Evolutionary conservation across 2,113 vertebrate species (phyloP).

Genomic region (Leiothrix lutea): DNA sequence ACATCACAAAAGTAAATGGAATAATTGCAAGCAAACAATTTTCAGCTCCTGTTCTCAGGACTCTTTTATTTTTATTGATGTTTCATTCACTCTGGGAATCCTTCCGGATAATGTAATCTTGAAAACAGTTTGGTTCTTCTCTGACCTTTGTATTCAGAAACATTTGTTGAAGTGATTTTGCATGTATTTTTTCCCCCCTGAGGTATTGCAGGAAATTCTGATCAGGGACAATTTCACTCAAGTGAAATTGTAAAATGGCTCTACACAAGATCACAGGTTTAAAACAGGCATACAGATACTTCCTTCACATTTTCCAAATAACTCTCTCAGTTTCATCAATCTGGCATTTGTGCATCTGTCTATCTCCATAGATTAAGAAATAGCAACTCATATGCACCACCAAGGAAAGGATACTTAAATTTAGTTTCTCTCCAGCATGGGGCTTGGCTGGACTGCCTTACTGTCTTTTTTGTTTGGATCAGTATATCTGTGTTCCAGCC

Average conservation of each 20-base stretch:
- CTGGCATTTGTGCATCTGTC: not conserved
- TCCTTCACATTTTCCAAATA: not conserved
- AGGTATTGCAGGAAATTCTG: constrained; percentile 11
- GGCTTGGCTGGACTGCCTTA: not conserved
- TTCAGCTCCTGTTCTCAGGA: constrained; percentile 1
- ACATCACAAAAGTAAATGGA: constrained; percentile 18
- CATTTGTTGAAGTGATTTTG: constrained; percentile 41
- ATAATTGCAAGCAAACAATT: constrained; percentile 47
- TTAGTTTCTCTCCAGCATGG: not conserved
- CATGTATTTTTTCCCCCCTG: not conserved
- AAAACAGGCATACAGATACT: not conserved
- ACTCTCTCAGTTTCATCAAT: not conserved
- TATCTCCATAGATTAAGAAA: not conserved
- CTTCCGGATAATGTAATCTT: constrained; percentile 17
- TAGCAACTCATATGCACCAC: not conserved
- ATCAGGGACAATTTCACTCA: not conserved
- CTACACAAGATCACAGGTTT: not conserved
- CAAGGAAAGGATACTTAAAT: not conserved
- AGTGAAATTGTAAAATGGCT: not conserved
- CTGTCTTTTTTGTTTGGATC: not conserved
- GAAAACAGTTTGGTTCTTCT: constrained; percentile 10
- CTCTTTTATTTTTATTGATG: constrained; percentile 28
- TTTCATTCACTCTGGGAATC: constrained; percentile 5
- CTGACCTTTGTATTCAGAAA: constrained; percentile 48
- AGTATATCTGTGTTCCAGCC: not conserved